Conservation (phyloP, 2,888 invertebrate genomes). For the Stramonita haemastoma region DNA sequence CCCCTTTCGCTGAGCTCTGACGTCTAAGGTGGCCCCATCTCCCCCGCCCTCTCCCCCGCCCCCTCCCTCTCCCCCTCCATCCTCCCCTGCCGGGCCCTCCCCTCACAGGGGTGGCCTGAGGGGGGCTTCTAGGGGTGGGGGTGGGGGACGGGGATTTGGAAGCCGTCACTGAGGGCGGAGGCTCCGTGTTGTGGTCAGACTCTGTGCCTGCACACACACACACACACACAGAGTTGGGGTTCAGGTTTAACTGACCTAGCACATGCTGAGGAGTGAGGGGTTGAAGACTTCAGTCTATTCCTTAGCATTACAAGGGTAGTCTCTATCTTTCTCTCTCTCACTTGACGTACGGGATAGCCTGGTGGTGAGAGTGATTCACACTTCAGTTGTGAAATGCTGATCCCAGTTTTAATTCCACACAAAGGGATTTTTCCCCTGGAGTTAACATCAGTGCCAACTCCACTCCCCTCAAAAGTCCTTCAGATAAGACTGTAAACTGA, state of each 20-base stretch:
- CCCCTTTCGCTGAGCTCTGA: conserved; percentile 59
- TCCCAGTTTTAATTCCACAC: too few species aligned
- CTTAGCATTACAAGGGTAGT: too few species aligned
- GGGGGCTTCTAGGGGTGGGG: conserved; percentile 15
- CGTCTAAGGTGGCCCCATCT: conserved; percentile 31
- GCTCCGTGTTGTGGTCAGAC: conserved; percentile 27
- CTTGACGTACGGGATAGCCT: too few species aligned
- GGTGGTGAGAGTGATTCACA: too few species aligned
- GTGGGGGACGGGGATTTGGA: conserved; percentile 15
- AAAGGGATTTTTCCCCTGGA: too few species aligned
- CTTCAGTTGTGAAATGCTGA: too few species aligned
- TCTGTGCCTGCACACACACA: conserved; percentile 27
- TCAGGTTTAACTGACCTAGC: background rate
- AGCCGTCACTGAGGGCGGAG: background rate
- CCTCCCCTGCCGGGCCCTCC: conserved; percentile 46
- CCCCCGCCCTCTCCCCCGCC: conserved; percentile 57
- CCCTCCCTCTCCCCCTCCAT: conserved; percentile 54
- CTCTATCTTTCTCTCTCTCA: too few species aligned
- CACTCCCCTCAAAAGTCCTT: too few species aligned
- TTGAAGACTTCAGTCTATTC: too few species aligned
- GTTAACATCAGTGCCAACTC: too few species aligned
- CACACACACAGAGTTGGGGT: background rate
- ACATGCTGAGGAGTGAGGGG: too few species aligned
- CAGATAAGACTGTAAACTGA: too few species aligned
- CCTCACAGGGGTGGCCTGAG: background rate